These are phyloP conservation scores for Psilanteris sp. DNA, from an alignment of 1,140 invertebrate genomes.

Conservation along the genomic window DNA sequence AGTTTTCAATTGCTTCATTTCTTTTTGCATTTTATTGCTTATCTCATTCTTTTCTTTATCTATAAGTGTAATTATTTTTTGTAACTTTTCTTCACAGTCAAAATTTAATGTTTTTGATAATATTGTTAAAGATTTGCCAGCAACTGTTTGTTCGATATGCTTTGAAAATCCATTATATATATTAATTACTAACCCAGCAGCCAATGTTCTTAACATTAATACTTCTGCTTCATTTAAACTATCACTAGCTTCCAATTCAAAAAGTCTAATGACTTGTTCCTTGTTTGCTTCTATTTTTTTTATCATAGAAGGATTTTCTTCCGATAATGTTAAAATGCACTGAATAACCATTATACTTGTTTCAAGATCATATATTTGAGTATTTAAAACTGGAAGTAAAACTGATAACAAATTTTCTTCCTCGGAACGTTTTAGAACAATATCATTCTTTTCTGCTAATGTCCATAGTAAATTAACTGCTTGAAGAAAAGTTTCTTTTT, in stretches of 20 bases:
- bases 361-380: constrained; percentile 82
- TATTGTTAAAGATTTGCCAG: constrained; percentile 75
- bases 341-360: constrained; percentile 82
- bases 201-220: constrained; percentile 81
- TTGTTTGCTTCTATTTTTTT: constrained; percentile 79
- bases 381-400: constrained; percentile 83
- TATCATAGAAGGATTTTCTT: constrained; percentile 83
- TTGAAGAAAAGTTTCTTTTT: constrained; percentile 85
- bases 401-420: constrained; percentile 83
- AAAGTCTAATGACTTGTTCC: constrained; percentile 75
- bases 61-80: constrained; percentile 58
- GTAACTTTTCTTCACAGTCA: constrained; percentile 64
- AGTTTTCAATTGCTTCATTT: constrained; percentile 78
- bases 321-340: constrained; percentile 84
- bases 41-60: constrained; percentile 66
- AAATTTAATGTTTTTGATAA: constrained; percentile 78
- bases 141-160: constrained; percentile 65
- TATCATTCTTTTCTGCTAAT: constrained; percentile 84
- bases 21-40: constrained; percentile 67
- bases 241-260: constrained; percentile 68
- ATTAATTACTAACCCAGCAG: constrained; percentile 81
- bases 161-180: constrained; percentile 74
- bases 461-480: constrained; percentile 85
- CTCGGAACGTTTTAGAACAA: constrained; percentile 84
- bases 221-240: constrained; percentile 74